Evolutionary conservation across 2,888 invertebrate genomes (phyloP).

Genomic region (Himalopsyche kuldschensis): DNA sequence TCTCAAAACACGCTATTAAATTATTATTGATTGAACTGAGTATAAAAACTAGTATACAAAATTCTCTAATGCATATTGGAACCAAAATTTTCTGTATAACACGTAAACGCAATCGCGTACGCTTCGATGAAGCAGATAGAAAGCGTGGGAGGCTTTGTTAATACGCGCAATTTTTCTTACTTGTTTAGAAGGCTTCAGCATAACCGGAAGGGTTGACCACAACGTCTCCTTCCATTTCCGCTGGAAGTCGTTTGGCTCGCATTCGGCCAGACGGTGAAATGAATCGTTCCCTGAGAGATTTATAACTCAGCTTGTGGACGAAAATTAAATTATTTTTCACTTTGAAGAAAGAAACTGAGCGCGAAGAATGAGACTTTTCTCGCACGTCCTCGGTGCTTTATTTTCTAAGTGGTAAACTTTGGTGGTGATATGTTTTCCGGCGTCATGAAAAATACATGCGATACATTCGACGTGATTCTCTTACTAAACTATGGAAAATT

Average conservation of each 20-base stretch:
- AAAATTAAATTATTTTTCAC: slow-evolving; percentile 34
- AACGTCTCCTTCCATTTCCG: slow-evolving; percentile 25
- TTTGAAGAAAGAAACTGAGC: slow-evolving; percentile 15
- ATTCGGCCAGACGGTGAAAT: slow-evolving; percentile 19
- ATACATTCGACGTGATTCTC: background rate
- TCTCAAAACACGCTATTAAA: no score
- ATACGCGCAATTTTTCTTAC: background rate
- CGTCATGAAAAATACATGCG: background rate
- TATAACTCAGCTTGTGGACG: slow-evolving; percentile 8
- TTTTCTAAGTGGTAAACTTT: background rate
- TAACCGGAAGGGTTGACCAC: slow-evolving; percentile 15
- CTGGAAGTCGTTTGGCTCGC: slow-evolving; percentile 22
- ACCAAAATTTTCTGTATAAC: no score
- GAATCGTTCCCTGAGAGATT: slow-evolving; percentile 26
- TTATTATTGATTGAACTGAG: no score
- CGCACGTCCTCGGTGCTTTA: background rate
- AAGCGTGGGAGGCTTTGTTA: background rate
- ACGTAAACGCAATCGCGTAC: background rate
- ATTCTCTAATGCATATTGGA: no score
- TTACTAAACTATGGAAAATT: background rate
- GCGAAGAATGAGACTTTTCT: background rate
- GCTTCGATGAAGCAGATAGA: background rate
- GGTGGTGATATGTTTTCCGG: background rate
- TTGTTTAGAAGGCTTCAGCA: slow-evolving; percentile 8
- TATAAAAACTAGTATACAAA: no score